phyloP scores from a whole-genome alignment of 2,113 vertebrate genomes.

The Erinaceus europaeus region DNA sequence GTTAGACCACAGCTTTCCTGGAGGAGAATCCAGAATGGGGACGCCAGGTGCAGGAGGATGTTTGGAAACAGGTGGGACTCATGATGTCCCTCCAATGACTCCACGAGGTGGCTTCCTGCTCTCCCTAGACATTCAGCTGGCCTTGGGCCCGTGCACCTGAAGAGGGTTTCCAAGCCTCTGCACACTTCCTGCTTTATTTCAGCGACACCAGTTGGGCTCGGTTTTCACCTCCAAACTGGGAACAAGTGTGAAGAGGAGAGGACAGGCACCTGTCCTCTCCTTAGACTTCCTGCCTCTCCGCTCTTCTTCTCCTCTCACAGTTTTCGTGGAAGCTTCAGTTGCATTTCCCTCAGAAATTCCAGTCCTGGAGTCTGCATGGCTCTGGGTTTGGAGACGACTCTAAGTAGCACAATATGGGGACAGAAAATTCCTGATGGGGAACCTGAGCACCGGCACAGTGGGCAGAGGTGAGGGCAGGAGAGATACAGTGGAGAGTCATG shows the following conservation, averaged over 20 bases:
- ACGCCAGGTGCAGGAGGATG: constrained; percentile 8
- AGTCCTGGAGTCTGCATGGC: no score
- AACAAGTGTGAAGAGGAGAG: background rate
- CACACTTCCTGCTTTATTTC: background rate
- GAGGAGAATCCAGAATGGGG: constrained; percentile 17
- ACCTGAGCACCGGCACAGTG: fast-evolving
- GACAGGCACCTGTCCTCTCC: background rate
- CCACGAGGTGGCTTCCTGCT: constrained; percentile 3
- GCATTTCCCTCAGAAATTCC: background rate
- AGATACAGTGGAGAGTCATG: fast-evolving
- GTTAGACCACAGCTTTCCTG: background rate
- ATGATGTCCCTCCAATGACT: constrained; percentile 36
- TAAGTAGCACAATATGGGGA: background rate
- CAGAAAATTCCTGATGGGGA: background rate
- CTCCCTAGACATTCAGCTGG: constrained; percentile 21
- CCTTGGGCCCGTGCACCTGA: constrained; percentile 5
- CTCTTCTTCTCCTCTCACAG: background rate
- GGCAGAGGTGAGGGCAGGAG: background rate
- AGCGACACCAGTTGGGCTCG: constrained; percentile 31
- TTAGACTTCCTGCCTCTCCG: background rate
- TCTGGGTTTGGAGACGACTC: background rate
- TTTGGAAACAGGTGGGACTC: constrained; percentile 15
- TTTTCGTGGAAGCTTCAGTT: background rate
- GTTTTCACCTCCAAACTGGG: background rate
- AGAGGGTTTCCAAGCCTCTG: background rate